Base-by-base conservation (phyloP, 2,888 invertebrate genomes). In the Phragmatobia fuliginosa region DNA sequence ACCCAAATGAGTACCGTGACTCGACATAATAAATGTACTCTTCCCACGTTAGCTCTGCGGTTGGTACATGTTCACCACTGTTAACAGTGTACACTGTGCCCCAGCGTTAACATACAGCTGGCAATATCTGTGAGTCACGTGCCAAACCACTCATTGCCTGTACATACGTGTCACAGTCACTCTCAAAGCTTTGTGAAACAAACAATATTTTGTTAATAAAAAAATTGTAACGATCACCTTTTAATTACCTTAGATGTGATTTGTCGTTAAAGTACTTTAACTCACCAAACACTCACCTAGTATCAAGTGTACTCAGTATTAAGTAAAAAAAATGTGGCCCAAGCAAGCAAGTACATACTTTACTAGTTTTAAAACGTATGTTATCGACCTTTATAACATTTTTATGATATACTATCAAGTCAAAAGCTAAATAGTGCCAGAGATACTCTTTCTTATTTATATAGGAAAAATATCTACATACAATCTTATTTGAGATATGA, bases 1-100 rank as follows among this genome's bases (percentile, higher is more conserved):
- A 94, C 93, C 94, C 94, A 93, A 95, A 94, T 94, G 94, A 94
- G 94, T 91, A 90, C 90, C 94, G 93, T 94, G 94, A 94, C 94
- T 94, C 92, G 90, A 92, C 93, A 92, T 94, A 93, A 94, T 93
- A 94, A 95, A 94, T 94, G 93, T 94, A 92, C 92, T 91, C 88
- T 93, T 93, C 89, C 92, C 93, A 94, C 92, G 93, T 92, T 92
- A 92, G 88, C 89, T 84, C 73, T 82, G 86, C 85, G 88, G 86
- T 89, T 86, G 88, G 89, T 89, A 88, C 85, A 85, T 82, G 85
- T 85, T 79, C 80, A 76, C 68, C 78, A 72, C 72, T 64, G 76
- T 78, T 81, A 72, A 79, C 72, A 81, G 62, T 61, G 64, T 64
- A 79, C 70, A 81, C 45, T 61, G 63, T 64, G 60, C 60, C 41